Conservation (phyloP, 2,113 vertebrate species). For the Nanorana parkeri region DNA sequence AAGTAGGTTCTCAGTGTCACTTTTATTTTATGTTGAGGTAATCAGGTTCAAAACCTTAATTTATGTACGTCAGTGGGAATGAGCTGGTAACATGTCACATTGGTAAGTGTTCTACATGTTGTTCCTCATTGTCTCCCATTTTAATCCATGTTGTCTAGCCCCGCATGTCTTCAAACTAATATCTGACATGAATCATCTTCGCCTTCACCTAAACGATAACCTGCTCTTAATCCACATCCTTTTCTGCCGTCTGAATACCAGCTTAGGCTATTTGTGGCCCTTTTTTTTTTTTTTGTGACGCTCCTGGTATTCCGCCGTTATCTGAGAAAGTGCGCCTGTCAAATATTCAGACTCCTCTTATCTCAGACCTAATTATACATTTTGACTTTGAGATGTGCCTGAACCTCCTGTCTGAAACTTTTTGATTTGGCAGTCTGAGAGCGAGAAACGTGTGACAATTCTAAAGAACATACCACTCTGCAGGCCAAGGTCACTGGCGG, state of each 20-base stretch:
- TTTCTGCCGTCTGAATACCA: not conserved
- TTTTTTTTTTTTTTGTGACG: conserved; percentile 14
- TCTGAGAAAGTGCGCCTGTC: conserved; percentile 31
- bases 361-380: conserved; percentile 43
- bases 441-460: not conserved
- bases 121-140: no score
- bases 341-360: conserved; percentile 51
- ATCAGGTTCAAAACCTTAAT: no score
- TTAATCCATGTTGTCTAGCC: no score
- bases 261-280: not conserved
- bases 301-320: conserved; percentile 1
- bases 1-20: no score
- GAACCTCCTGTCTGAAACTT: not conserved
- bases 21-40: no score
- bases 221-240: not conserved
- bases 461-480: conserved; percentile 9
- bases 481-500: conserved; percentile 16
- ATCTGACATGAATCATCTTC: not conserved
- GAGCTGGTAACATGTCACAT: not conserved
- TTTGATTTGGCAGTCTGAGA: conserved; percentile 8
- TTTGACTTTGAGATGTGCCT: conserved; percentile 31
- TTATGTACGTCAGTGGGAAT: no score
- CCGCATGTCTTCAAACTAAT: not conserved
- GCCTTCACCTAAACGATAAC: not conserved
- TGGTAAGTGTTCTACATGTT: not conserved